Base-by-base conservation (phyloP, 1,140 invertebrate species). In the Littorina saxatilis region DNA sequence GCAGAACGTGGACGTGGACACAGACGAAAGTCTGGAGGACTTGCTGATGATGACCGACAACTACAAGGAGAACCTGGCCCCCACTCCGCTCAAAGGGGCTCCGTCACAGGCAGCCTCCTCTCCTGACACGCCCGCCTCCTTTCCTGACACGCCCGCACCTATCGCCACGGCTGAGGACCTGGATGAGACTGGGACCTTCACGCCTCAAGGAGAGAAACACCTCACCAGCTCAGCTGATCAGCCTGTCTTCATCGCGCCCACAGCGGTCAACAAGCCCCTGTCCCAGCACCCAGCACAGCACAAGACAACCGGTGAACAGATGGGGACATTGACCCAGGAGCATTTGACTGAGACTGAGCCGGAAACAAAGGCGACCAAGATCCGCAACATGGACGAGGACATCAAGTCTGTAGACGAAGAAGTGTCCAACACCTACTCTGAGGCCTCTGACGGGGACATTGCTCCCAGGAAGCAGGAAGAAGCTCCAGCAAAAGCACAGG, bases 21-120 rank as follows among this genome's bases (percentile, higher is more conserved):
- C 76, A 27, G 76, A 78, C 29, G 55, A 61, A 37, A 78, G 76
- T 63, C 76, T 78, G 55, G 76, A 78, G 15, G 76, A 78, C 3
- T 39, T 78, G 35, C 29, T 78, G 35, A 37, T 78, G 5, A 43
- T 39, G 35, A 58, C 76, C 13, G 76, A 78, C 29, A 58, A 78
- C 35, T 61, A 37, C 11, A 73, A 73, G 70, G 70, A 73, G 40
- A 73, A 73, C 70, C 39, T 73, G 20, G 70, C 23, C 17, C 70
- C 70, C 27, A 50, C n/a, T 4, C n/a, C n/a, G n/a, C n/a, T n/a
- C n/a, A n/a, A n/a, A n/a, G n/a, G n/a, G n/a, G n/a, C n/a, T n/a
- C n/a, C n/a, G 43, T 47, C 58, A 23, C 58, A 61, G 20, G 5
- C 58, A 23, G n/a, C n/a, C n/a, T n/a, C n/a, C n/a, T n/a, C n/a